phyloP scores from a whole-genome alignment of 2,113 vertebrate genomes.

The Phrynosoma blainvillii region DNA sequence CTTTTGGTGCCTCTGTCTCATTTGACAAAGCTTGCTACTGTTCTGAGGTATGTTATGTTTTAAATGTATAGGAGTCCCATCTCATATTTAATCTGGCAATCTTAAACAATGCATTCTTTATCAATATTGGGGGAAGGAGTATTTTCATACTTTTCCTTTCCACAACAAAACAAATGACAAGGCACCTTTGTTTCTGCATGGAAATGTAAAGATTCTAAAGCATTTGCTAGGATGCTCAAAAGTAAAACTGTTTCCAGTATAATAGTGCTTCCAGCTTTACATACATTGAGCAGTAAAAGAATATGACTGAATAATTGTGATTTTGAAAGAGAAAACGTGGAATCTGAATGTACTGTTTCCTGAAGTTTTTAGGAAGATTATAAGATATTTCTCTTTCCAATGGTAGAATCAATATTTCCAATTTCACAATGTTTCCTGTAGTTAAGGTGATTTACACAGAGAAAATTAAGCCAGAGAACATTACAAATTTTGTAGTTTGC shows the following conservation, averaged over 20 bases:
- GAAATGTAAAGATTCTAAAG: slow-evolving; percentile 1
- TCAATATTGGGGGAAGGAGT: slow-evolving; percentile 37
- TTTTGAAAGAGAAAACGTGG: neutral
- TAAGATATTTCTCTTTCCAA: slow-evolving; percentile 9
- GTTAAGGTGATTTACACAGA: slow-evolving; percentile 16
- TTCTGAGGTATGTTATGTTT: too few relatives aligned
- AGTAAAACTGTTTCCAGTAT: neutral
- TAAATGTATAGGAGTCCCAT: too few relatives aligned
- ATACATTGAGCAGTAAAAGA: neutral
- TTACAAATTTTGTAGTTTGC: neutral
- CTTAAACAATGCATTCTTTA: slow-evolving; percentile 46
- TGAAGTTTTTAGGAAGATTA: neutral
- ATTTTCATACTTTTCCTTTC: slow-evolving; percentile 33
- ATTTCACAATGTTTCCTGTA: neutral
- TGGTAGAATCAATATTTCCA: neutral
- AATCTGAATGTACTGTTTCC: neutral
- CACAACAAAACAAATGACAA: slow-evolving; percentile 42
- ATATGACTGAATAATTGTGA: neutral
- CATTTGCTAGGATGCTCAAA: fast-evolving
- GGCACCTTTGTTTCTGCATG: neutral
- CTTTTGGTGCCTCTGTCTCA: too few relatives aligned
- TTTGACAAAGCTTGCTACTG: too few relatives aligned
- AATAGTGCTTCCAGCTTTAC: neutral
- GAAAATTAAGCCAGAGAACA: neutral
- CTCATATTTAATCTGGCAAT: too few relatives aligned